Conservation (phyloP, 2,113 vertebrate species). For the Poeciliopsis retropinna region DNA sequence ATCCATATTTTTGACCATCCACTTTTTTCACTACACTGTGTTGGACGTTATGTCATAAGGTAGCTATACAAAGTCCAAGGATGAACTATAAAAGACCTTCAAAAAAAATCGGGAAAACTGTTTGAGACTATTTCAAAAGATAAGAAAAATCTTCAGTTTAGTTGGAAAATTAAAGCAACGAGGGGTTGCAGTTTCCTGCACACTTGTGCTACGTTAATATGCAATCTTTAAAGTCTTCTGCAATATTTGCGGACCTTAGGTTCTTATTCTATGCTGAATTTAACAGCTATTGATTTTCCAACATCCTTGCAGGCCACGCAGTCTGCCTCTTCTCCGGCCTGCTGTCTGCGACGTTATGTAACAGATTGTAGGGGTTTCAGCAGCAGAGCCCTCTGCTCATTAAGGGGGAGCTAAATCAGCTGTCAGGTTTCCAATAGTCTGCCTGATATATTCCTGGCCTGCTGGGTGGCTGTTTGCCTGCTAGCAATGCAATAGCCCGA, state of each 20-base stretch:
- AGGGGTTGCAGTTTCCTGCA: background rate
- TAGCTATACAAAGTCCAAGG: background rate
- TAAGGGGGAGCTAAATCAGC: conserved; percentile 66
- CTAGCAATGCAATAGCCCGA: conserved; percentile 65
- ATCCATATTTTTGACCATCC: background rate
- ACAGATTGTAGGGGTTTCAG: conserved; percentile 45
- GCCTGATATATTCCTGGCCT: conserved; percentile 55
- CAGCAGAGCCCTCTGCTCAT: conserved; percentile 51
- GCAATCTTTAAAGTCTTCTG: background rate
- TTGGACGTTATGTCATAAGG: background rate
- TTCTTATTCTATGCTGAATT: conserved; percentile 19
- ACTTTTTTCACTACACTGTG: background rate
- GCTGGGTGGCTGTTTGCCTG: conserved; percentile 67
- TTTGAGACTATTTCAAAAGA: background rate
- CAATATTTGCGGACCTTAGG: conserved; percentile 10
- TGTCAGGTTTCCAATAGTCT: conserved; percentile 66
- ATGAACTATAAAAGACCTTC: too few relatives aligned
- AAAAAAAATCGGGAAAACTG: too few relatives aligned
- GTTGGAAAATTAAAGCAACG: background rate
- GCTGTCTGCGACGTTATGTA: conserved; percentile 55
- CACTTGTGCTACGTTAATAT: background rate
- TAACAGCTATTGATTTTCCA: conserved; percentile 23
- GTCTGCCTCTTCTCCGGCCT: conserved; percentile 14
- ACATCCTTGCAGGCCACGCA: conserved; percentile 8
- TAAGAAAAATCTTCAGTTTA: background rate